A percentile compares a stretch with the other conserved stretches of the same genome.
Evolutionary conservation across 2,797 vertebrate species (phyloP).

Genomic region (Nannoperca australis): DNA sequence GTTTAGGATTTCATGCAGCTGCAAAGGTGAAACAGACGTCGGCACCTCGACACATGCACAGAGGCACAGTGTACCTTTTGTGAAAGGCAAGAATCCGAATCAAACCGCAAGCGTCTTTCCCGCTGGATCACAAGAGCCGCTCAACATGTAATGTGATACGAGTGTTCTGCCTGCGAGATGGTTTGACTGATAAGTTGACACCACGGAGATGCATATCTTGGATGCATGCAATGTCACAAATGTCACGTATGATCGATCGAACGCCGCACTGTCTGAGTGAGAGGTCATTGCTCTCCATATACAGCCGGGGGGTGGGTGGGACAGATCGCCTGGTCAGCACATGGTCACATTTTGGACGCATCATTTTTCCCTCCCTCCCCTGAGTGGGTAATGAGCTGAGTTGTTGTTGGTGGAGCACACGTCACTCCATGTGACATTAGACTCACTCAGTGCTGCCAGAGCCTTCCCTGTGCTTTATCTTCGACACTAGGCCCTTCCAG

Average conservation of each 20-base stretch:
- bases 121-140: conserved; percentile 31
- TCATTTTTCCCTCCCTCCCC: conserved; percentile 47
- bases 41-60: conserved; percentile 9
- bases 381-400: conserved; percentile 80
- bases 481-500: conserved; percentile 48
- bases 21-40: conserved; percentile 30
- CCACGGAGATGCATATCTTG: conserved; percentile 63
- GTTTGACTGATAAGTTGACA: conserved; percentile 76
- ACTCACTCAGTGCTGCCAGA: conserved; percentile 64
- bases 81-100: conserved; percentile 43
- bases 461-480: conserved; percentile 46
- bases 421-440: conserved; percentile 76
- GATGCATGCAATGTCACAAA: conserved; percentile 76
- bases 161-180: conserved; percentile 62
- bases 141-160: conserved; percentile 68
- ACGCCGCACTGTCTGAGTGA: conserved; percentile 57
- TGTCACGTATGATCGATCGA: conserved; percentile 79
- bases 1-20: conserved; percentile 30
- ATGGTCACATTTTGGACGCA: conserved; percentile 75
- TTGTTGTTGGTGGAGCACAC: conserved; percentile 69
- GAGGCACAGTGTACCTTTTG: conserved; percentile 37
- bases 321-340: conserved; percentile 82
- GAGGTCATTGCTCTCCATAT: conserved; percentile 76
- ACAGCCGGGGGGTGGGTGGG: conserved; percentile 55
- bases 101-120: not conserved